These are phyloP conservation scores for Anguilla japonica DNA, from an alignment of 2,113 vertebrate species.

Conservation along the genomic window DNA sequence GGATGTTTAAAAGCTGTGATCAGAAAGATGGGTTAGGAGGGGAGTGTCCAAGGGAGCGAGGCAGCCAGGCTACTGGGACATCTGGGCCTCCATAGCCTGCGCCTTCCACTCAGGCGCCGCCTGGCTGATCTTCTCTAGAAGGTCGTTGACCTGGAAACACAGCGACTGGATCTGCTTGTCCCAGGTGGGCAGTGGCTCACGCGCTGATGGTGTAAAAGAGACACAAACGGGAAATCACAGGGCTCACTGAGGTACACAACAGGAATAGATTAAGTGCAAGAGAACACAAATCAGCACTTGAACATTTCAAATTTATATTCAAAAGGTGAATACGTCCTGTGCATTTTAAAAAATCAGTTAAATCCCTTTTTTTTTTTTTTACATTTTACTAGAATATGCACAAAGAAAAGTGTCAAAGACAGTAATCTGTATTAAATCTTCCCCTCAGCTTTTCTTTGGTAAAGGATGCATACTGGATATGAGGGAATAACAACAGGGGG, in stretches of 20 bases:
- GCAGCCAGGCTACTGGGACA: conserved; percentile 81
- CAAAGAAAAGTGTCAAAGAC: too few relatives aligned
- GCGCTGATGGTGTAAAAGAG: conserved; percentile 65
- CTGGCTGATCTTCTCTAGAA: conserved; percentile 93
- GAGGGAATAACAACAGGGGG: not conserved
- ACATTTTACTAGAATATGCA: too few relatives aligned
- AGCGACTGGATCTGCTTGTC: conserved; percentile 98
- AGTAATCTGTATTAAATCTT: not conserved
- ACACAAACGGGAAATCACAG: not conserved
- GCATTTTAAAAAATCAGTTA: too few relatives aligned
- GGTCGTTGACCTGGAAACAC: conserved; percentile 98
- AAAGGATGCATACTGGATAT: not conserved
- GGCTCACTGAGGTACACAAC: too few relatives aligned
- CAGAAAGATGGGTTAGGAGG: conserved; percentile 1
- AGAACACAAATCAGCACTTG: too few relatives aligned
- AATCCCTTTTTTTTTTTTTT: too few relatives aligned
- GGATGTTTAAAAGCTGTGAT: not conserved
- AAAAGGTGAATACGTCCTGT: too few relatives aligned
- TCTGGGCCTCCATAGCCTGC: conserved; percentile 93
- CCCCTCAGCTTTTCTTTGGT: too few relatives aligned
- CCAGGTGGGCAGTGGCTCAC: conserved; percentile 97
- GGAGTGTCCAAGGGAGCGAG: not conserved
- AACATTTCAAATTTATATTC: too few relatives aligned
- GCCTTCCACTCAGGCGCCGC: conserved; percentile 95
- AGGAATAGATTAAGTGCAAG: too few relatives aligned